Percentiles rank a stretch among this genome's conserved stretches.
phyloP scores from a whole-genome alignment of 2,888 invertebrate genomes.

The Hirtodrosophila cameraria region DNA sequence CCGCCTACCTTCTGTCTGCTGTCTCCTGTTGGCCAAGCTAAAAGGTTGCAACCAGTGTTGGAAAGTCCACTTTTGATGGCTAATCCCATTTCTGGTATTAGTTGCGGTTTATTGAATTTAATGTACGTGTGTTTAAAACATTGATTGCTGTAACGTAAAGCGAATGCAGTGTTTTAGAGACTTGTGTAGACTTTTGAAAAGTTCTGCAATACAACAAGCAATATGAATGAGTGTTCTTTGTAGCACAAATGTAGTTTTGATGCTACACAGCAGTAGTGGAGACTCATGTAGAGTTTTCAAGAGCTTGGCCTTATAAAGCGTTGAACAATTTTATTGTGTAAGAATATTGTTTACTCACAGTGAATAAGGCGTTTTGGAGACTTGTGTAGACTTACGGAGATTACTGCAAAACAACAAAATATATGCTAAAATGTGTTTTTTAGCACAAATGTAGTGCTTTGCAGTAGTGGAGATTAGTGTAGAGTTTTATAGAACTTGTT shows the following conservation, averaged over 20 bases:
- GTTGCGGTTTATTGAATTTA: slow-evolving; percentile 5
- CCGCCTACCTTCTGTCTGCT: no score
- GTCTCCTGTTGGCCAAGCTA: no score
- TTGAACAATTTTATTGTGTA: no score
- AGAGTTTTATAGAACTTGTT: slow-evolving; percentile 1
- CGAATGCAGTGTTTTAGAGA: background rate
- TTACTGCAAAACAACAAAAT: background rate
- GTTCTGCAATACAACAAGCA: background rate
- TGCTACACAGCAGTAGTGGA: background rate
- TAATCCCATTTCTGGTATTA: slow-evolving; percentile 16
- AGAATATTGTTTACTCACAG: no score
- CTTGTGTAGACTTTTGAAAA: background rate
- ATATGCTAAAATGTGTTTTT: no score
- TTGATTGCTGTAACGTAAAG: background rate
- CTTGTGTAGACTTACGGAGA: background rate
- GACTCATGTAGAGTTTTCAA: background rate
- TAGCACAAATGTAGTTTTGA: background rate
- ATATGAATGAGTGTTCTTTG: background rate
- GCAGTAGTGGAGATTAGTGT: slow-evolving; percentile 8
- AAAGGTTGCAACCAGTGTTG: background rate
- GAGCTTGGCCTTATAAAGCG: background rate
- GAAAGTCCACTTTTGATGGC: background rate
- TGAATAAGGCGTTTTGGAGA: background rate
- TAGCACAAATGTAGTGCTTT: background rate
- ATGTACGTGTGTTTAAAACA: background rate